Percentiles rank a stretch among this genome's conserved stretches.
These are phyloP conservation scores for Pelochelys cantorii DNA, from an alignment of 2,797 vertebrate species.

Conservation along the genomic window DNA sequence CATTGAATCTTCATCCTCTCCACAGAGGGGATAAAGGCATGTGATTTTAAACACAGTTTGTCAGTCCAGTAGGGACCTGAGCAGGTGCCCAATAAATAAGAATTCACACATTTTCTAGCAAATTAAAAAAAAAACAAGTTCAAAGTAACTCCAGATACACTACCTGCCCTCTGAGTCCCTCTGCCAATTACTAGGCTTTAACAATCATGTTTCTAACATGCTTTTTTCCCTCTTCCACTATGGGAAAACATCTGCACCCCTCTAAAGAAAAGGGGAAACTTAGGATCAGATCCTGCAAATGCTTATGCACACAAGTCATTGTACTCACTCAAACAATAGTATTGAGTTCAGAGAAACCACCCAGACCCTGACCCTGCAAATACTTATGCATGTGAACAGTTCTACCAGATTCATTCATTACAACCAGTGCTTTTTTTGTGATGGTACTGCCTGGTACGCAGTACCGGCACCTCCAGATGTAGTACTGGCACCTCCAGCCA, in stretches of 20 bases:
- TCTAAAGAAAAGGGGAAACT: slow-evolving; percentile 1
- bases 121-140: background rate
- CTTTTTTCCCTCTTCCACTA: background rate
- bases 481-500: too few relatives aligned
- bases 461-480: too few relatives aligned
- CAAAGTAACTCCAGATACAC: slow-evolving; percentile 33
- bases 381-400: background rate
- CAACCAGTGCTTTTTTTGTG: too few relatives aligned
- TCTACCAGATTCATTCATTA: background rate
- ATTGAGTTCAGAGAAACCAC: background rate
- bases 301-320: background rate
- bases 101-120: slow-evolving; percentile 23
- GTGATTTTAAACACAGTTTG: slow-evolving; percentile 49
- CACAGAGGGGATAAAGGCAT: slow-evolving; percentile 33
- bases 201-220: background rate
- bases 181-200: slow-evolving; percentile 6
- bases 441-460: too few relatives aligned
- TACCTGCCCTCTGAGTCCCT: background rate
- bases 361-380: background rate
- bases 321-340: background rate
- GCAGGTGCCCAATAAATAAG: slow-evolving; percentile 28
- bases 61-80: slow-evolving; percentile 1
- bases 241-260: background rate
- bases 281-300: background rate
- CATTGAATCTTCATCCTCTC: slow-evolving; percentile 13